A percentile compares a stretch with the other conserved stretches of the same genome.
Conservation (phyloP, 2,888 invertebrate species). For the Sphinx pinastri region DNA sequence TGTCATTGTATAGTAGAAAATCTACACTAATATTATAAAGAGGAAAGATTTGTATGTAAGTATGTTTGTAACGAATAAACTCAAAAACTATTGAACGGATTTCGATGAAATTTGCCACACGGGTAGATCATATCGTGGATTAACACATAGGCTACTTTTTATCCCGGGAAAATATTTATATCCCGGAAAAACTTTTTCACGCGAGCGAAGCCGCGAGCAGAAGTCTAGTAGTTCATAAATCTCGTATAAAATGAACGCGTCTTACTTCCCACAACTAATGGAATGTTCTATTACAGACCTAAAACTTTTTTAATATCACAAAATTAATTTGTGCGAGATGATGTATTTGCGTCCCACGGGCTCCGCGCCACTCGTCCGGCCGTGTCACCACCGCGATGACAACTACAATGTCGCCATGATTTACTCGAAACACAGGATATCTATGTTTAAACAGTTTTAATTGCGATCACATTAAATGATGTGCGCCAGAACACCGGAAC, state of each 20-base stretch:
- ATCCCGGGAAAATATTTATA: no score
- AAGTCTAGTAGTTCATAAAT: not conserved
- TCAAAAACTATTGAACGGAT: no score
- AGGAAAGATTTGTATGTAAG: no score
- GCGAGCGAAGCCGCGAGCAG: no score
- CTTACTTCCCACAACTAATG: slow-evolving; percentile 1
- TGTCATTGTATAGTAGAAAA: no score
- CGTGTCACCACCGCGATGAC: slow-evolving; percentile 32
- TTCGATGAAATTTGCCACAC: no score
- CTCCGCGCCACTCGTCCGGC: slow-evolving; percentile 27
- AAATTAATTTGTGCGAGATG: slow-evolving; percentile 60
- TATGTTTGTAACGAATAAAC: no score
- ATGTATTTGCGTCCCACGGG: slow-evolving; percentile 51
- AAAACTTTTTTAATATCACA: slow-evolving; percentile 38
- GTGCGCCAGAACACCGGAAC: slow-evolving; percentile 9
- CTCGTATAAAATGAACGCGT: not conserved
- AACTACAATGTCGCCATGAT: slow-evolving; percentile 36
- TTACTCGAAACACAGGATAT: slow-evolving; percentile 38
- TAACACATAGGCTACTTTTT: no score
- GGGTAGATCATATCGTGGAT: no score
- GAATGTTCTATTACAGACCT: slow-evolving; percentile 19
- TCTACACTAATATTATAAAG: no score
- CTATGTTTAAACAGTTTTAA: slow-evolving; percentile 38
- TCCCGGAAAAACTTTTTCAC: no score
- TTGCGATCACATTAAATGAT: slow-evolving; percentile 28